Evolutionary conservation across 2,797 vertebrate genomes (phyloP).

Genomic region (Brotula barbata): DNA sequence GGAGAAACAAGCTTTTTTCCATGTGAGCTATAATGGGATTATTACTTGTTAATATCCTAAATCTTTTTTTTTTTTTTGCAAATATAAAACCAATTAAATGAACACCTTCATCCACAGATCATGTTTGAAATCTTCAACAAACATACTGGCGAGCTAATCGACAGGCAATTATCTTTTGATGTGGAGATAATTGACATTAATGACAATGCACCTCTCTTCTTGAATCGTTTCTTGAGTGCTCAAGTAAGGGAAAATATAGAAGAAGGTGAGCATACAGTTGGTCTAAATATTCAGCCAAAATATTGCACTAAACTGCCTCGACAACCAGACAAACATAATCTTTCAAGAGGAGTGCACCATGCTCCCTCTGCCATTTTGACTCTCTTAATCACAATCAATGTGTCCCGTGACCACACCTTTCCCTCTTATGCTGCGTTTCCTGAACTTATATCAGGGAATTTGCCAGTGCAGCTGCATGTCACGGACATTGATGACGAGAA

Average conservation of each 20-base stretch:
- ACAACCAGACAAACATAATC: too few relatives aligned
- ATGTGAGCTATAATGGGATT: constrained; percentile 66
- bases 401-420: too few relatives aligned
- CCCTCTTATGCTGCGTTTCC: background rate
- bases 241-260: constrained; percentile 60
- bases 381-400: background rate
- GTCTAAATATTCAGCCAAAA: too few relatives aligned
- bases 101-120: constrained; percentile 68
- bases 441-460: constrained; percentile 40
- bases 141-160: background rate
- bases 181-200: constrained; percentile 83
- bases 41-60: too few relatives aligned
- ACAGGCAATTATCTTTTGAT: constrained; percentile 79
- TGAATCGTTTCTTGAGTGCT: fast-evolving
- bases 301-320: too few relatives aligned
- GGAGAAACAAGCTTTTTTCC: constrained; percentile 64
- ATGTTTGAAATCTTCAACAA: constrained; percentile 71
- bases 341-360: too few relatives aligned
- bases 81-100: background rate
- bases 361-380: background rate
- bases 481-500: constrained; percentile 73
- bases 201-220: constrained; percentile 81
- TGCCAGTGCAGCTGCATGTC: constrained; percentile 56
- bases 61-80: too few relatives aligned
- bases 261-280: constrained; percentile 60